Percentiles rank a stretch among this genome's conserved stretches.
Evolutionary conservation across 2,113 vertebrate species (phyloP).

Genomic region (Ctenodactylus gundi): DNA sequence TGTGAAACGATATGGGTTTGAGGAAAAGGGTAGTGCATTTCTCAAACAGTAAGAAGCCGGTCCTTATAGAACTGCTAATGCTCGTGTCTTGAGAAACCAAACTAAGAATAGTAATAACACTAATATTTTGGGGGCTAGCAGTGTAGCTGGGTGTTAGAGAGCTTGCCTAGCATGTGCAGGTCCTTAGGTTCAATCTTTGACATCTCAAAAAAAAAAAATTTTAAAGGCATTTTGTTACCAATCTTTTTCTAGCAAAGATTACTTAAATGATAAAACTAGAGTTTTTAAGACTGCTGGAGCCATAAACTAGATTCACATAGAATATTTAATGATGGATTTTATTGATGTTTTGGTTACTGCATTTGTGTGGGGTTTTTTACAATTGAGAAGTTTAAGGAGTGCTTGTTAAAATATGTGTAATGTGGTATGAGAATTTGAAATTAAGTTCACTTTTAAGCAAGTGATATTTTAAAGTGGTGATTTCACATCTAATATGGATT

Average conservation of each 20-base stretch:
- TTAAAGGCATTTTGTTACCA: background rate
- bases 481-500: background rate
- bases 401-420: conserved; percentile 2
- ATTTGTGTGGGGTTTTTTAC: background rate
- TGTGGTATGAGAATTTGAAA: conserved; percentile 26
- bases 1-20: no score
- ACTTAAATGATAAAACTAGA: background rate
- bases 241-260: conserved; percentile 10
- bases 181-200: background rate
- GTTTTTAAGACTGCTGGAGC: background rate
- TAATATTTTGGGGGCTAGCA: background rate
- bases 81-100: background rate
- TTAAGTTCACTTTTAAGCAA: conserved; percentile 42
- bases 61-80: no score
- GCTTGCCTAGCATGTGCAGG: background rate
- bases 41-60: no score
- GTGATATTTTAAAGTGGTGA: conserved; percentile 30
- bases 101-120: background rate
- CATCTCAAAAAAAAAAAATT: background rate
- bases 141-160: background rate
- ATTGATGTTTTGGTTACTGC: background rate
- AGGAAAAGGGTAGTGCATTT: no score
- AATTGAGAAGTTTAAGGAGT: conserved; percentile 7
- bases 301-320: background rate
- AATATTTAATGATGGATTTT: conserved; percentile 44